Evolutionary conservation across 2,888 invertebrate genomes (phyloP), one percentile per base, ranked within the genome.

Genomic region (Ophion ventricosus): DNA sequence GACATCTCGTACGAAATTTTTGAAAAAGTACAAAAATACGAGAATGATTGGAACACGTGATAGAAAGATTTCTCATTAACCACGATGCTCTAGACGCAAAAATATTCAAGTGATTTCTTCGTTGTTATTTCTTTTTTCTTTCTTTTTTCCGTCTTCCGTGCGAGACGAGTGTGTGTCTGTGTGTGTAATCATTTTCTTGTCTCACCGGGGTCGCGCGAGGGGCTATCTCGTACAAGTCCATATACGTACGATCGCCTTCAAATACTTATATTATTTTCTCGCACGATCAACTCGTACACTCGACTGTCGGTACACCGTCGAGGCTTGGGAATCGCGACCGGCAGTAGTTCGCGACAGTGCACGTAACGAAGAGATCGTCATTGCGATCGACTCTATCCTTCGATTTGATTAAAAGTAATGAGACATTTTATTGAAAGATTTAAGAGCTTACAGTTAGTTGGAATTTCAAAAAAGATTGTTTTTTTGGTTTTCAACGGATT

Each of bases 171-270:
- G 70, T 29, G 72, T 75, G 70, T 79, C 17, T 17, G 49, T 35
- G 70, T 29, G 72, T 75, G 70, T 79, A 75, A 84, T 84, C 84
- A 56, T 59, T 26, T 17, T 59, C 74, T 84, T 82, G 84, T 83
- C 79, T 66, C 66, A 57, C 59, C 49, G 69, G 40, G 84, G 81
- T 82, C 74, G 70, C 74, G 70, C 59, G 20, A 61, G 77, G 78
- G 82, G 82, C 78, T 82, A 84, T 84, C 84, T 17, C 11, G 23
- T 25, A 4, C 63, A 74, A 40, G 14, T 25, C 56, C 61, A 63
- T 20, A 11, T 72, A 35, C 49, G 26, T 57, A 57, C 2, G 57
- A 10, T 57, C 57, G 7, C 17, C 57, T 23, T 57, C 57, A 23
- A 23, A 23, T 57, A 23, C 20, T 57, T 23, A 20, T 57, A 23